These are phyloP conservation scores for Sebastes alutus DNA, from an alignment of 2,797 vertebrate species.

Conservation along the genomic window DNA sequence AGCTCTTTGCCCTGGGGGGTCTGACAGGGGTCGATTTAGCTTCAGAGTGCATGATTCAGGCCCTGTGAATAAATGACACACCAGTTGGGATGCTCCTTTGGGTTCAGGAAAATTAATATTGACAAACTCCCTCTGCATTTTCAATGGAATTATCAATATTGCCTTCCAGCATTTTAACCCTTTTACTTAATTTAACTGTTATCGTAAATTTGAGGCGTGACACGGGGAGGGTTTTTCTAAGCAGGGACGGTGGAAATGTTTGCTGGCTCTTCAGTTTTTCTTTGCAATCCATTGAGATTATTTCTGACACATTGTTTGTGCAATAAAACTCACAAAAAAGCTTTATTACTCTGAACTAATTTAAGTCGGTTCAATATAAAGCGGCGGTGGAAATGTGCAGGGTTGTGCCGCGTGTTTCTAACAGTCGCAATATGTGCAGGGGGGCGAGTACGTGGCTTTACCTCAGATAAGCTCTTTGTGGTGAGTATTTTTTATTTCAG, in stretches of 20 bases:
- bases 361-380: constrained; percentile 58
- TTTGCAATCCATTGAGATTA: constrained; percentile 63
- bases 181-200: constrained; percentile 87
- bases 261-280: constrained; percentile 65
- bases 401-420: constrained; percentile 31
- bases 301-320: constrained; percentile 70
- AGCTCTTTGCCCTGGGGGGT: constrained; percentile 72
- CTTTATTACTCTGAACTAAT: constrained; percentile 65
- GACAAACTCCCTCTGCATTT: constrained; percentile 85
- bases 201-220: constrained; percentile 80
- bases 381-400: constrained; percentile 38
- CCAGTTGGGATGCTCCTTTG: constrained; percentile 83
- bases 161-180: constrained; percentile 85
- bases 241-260: constrained; percentile 44
- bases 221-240: constrained; percentile 58
- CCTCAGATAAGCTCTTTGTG: constrained; percentile 47
- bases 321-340: constrained; percentile 69
- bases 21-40: constrained; percentile 77
- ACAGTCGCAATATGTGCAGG: neutral
- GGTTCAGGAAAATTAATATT: constrained; percentile 88
- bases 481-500: constrained; percentile 46
- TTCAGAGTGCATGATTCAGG: constrained; percentile 78
- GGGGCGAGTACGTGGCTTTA: constrained; percentile 9
- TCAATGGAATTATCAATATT: constrained; percentile 87
- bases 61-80: constrained; percentile 84